Conservation (phyloP, 2,888 invertebrate genomes). For the Hydrotaea diabolus region DNA sequence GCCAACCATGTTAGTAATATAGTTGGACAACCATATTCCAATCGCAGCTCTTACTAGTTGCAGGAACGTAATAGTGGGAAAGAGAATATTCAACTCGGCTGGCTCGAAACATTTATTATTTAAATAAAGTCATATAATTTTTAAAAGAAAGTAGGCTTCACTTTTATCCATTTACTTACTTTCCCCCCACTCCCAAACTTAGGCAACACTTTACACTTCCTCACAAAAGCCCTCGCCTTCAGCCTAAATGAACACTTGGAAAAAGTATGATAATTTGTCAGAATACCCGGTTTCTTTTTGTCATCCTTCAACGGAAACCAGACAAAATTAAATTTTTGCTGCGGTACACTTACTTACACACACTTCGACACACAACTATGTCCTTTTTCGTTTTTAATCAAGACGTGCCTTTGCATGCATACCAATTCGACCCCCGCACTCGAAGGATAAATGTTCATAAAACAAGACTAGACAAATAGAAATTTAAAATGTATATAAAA, state of each 20-base stretch:
- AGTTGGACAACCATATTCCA: no score
- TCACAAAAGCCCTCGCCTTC: conserved; percentile 43
- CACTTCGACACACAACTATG: not conserved
- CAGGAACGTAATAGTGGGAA: no score
- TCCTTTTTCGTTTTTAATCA: conserved; percentile 31
- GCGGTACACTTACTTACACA: not conserved
- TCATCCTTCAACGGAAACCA: not conserved
- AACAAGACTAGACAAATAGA: conserved; percentile 67
- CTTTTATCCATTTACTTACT: no score
- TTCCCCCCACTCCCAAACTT: not conserved
- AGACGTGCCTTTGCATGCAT: conserved; percentile 25
- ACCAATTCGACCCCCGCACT: not conserved
- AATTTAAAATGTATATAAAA: conserved; percentile 65
- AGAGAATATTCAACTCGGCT: no score
- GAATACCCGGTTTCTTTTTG: not conserved
- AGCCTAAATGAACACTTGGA: conserved; percentile 32
- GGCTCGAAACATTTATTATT: no score
- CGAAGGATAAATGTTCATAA: conserved; percentile 46
- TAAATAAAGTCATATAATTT: no score
- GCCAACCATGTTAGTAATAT: no score
- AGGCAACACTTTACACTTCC: conserved; percentile 61
- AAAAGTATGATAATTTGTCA: not conserved
- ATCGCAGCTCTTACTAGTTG: no score
- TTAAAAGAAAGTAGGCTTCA: no score
- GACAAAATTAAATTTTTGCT: not conserved